Evolutionary conservation across 2,797 vertebrate genomes (phyloP).

Genomic region (Tauraco hartlaubi): DNA sequence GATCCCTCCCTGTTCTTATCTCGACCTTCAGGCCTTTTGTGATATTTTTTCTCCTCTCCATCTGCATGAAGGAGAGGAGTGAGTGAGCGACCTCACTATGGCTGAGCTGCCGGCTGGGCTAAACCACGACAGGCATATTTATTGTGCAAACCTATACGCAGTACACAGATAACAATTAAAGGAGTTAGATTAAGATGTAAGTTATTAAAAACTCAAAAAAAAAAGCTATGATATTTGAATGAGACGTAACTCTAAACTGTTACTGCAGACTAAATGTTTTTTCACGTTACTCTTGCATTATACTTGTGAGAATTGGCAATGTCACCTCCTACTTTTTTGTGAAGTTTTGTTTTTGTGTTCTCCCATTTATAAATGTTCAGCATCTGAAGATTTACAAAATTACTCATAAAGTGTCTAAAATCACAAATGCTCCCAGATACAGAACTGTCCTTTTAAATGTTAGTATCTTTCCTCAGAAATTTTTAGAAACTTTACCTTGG

Average conservation of each 20-base stretch:
- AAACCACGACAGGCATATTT: not conserved
- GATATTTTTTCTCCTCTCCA: too few species aligned
- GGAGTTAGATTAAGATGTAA: not conserved
- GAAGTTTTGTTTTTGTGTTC: not conserved
- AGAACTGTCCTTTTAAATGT: not conserved
- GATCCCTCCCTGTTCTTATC: too few species aligned
- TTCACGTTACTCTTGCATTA: not conserved
- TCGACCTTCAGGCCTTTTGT: too few species aligned
- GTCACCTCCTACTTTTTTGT: not conserved
- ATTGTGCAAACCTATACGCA: not conserved
- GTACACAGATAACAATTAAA: not conserved
- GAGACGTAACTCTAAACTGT: not conserved
- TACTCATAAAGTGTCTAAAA: not conserved
- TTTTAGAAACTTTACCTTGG: not conserved
- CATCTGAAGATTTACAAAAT: not conserved
- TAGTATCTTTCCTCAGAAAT: not conserved
- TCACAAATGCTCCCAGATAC: not conserved
- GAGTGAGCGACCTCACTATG: too few species aligned
- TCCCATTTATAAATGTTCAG: not conserved
- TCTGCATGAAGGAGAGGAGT: too few species aligned
- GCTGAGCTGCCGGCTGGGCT: too few species aligned
- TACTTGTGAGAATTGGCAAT: not conserved
- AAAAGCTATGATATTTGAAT: not conserved
- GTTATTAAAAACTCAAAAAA: not conserved
- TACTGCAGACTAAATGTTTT: not conserved